Evolutionary conservation across 1,140 invertebrate species (phyloP), one percentile per base, ranked within the genome.

Genomic region (Orchesella cincta): DNA sequence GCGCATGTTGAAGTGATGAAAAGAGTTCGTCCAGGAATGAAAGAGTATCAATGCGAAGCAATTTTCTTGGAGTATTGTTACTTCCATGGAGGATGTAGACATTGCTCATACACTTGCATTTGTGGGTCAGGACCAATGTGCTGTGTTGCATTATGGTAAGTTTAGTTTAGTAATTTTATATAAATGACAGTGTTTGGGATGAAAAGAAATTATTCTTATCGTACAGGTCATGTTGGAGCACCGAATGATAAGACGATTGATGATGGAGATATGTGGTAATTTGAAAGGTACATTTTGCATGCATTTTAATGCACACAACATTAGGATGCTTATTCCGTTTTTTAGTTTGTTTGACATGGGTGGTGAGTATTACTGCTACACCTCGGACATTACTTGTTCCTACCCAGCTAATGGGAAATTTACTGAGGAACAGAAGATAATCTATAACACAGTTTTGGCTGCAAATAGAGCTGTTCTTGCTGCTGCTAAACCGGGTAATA

Each of bases 361-460:
- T 23, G 95, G 91, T 28, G 96, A 98, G 85, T 99, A 99, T 78
- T 64, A 92, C 84, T 96, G 98, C 67, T 99, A 98, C 85, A 91
- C 94, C 0, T 95, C 97, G 0, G 98, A 99, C 84, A 98, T 99
- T 46, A 99, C 98, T 0, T 98, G 95, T 85, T 92, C 93, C 1
- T 99, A 94, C 85, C 98, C 98, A 12, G 93, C 91, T 1, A 97
- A 93, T 88, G 97, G 98, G 28, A 97, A 96, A 86, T 99, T 99
- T 84, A 96, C 93, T 0, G 88, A 90, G 0, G 90, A 98, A 83
- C 98, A 99, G 86, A 95, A 93, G 84, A 81, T 83, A 3, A 91
- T 99, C 75, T 99, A 99, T 84, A 94, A 99, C 83, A 94, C 95
- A 1, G 97, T 99, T 1, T 86, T 97, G 14, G 89, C 88, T 74